Evolutionary conservation across 2,888 invertebrate genomes (phyloP).

Genomic region (Synanthedon vespiformis): DNA sequence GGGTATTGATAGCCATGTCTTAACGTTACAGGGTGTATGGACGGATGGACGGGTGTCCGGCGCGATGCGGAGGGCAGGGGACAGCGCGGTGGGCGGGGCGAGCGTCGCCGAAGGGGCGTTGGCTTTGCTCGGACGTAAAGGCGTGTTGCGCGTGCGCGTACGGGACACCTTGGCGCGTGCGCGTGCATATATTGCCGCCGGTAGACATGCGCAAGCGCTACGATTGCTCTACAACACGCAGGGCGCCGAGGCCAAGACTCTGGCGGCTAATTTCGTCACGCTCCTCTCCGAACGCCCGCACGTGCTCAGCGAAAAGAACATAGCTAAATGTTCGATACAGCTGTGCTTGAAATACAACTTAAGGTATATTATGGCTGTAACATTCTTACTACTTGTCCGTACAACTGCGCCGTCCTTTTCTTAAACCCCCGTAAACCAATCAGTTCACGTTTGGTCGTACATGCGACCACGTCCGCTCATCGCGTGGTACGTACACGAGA

Average conservation of each 20-base stretch:
- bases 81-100: conserved; percentile 63
- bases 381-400: no score
- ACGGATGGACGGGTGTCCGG: conserved; percentile 93
- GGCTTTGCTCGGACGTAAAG: conserved; percentile 70
- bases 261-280: conserved; percentile 33
- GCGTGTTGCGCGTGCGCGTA: conserved; percentile 74
- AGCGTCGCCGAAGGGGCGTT: conserved; percentile 66
- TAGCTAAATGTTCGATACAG: conserved; percentile 46
- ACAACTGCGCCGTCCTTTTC: no score
- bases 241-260: conserved; percentile 28
- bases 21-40: conserved; percentile 79
- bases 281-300: conserved; percentile 43
- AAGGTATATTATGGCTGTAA: conserved; percentile 19
- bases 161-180: conserved; percentile 70
- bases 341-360: conserved; percentile 48
- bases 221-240: conserved; percentile 38
- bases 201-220: conserved; percentile 62
- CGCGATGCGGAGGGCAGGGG: conserved; percentile 71
- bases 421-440: no score
- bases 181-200: conserved; percentile 70
- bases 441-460: no score
- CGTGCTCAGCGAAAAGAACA: conserved; percentile 36
- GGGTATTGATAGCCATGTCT: no score
- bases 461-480: no score
- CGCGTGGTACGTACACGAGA: no score